Evolutionary conservation across 2,113 vertebrate genomes (phyloP).

Genomic region (Xenopus tropicalis): UCB_Xtro_10.0 CM004450.2:89962001-89962500

Average conservation of each 20-base stretch:
- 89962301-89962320: slow-evolving; percentile 67
- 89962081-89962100: slow-evolving; percentile 48
- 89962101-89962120: slow-evolving; percentile 42
- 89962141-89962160: slow-evolving; percentile 61
- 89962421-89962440: slow-evolving; percentile 56
- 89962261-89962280: slow-evolving; percentile 65
- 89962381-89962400: slow-evolving; percentile 53
- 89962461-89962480: slow-evolving; percentile 2
- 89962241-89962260: slow-evolving; percentile 65
- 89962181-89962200: slow-evolving; percentile 64
- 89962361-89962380: slow-evolving; percentile 57
- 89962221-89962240: slow-evolving; percentile 69
- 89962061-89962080: slow-evolving; percentile 6
- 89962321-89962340: slow-evolving; percentile 67
- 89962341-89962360: slow-evolving; percentile 65
- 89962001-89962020: slow-evolving; percentile 4
- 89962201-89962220: slow-evolving; percentile 65
- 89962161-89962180: slow-evolving; percentile 65
- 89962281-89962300: slow-evolving; percentile 63
- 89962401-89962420: slow-evolving; percentile 48
- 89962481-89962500: neutral
- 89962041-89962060: slow-evolving; percentile 13
- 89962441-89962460: slow-evolving; percentile 26
- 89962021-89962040: slow-evolving; percentile 6
- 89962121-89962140: slow-evolving; percentile 40